phyloP scores from a whole-genome alignment of 2,888 invertebrate genomes.

The Callyntrura sp. region DNA sequence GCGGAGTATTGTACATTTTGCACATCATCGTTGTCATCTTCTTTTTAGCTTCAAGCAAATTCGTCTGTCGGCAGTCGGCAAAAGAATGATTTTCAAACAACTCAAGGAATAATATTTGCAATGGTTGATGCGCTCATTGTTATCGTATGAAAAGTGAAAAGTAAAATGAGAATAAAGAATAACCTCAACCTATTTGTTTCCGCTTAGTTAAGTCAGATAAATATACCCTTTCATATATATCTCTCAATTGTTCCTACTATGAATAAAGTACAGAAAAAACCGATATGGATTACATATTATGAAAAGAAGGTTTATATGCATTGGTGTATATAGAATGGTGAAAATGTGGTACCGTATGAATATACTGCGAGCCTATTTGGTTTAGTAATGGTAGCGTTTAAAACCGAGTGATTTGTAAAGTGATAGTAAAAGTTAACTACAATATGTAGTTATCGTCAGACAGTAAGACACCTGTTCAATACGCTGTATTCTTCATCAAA shows the following conservation, averaged over 20 bases:
- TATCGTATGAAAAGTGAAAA: background rate
- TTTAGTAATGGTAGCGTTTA: too few species aligned
- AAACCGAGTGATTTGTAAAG: too few species aligned
- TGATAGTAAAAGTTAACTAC: too few species aligned
- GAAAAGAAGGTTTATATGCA: background rate
- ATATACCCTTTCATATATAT: conserved; percentile 40
- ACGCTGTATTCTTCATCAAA: too few species aligned
- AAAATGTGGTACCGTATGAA: too few species aligned
- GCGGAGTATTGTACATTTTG: too few species aligned
- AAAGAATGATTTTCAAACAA: conserved; percentile 11
- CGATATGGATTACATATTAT: background rate
- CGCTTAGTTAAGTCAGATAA: conserved; percentile 55
- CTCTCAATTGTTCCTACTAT: conserved; percentile 18
- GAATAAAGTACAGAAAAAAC: background rate
- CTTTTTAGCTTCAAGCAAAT: background rate
- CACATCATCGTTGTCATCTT: background rate
- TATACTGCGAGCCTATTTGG: too few species aligned
- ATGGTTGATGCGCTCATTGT: background rate
- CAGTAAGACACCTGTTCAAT: too few species aligned
- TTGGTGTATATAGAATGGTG: too few species aligned
- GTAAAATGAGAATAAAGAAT: conserved; percentile 28
- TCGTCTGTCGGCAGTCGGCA: background rate
- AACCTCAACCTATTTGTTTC: conserved; percentile 61
- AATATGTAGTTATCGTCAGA: too few species aligned
- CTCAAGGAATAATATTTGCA: background rate